A percentile compares a stretch with the other conserved stretches of the same genome.
Evolutionary conservation across 2,113 vertebrate genomes (phyloP).

Genomic region (Nerophis lumbriciformis): DNA sequence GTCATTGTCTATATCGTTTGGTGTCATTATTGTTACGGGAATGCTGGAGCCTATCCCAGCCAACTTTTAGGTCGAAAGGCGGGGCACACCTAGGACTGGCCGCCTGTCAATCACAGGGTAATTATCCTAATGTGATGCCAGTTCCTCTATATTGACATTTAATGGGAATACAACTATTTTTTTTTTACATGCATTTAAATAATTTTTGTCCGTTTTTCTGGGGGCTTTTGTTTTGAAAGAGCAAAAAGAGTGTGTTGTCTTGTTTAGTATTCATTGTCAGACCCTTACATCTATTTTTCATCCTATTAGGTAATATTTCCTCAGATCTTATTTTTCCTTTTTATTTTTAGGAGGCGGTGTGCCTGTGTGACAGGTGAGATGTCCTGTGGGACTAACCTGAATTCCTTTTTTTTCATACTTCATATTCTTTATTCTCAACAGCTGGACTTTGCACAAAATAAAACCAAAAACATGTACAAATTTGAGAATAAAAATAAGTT

Average conservation of each 20-base stretch:
- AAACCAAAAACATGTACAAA: not conserved
- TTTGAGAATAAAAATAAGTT: not conserved
- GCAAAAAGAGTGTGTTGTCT: constrained; percentile 24
- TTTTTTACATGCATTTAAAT: constrained; percentile 5
- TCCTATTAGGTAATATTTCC: constrained; percentile 61
- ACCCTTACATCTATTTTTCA: constrained; percentile 61
- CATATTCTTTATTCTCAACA: constrained; percentile 23
- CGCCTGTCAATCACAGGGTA: too few species aligned
- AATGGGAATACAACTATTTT: too few species aligned
- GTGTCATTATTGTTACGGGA: too few species aligned
- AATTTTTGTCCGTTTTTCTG: constrained; percentile 13
- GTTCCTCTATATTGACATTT: too few species aligned
- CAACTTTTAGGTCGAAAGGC: too few species aligned
- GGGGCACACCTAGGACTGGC: too few species aligned
- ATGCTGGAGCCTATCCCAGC: too few species aligned
- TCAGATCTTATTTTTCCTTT: constrained; percentile 46
- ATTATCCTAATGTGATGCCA: too few species aligned
- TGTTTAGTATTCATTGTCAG: constrained; percentile 53
- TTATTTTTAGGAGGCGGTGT: constrained; percentile 47
- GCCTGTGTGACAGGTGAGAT: constrained; percentile 63
- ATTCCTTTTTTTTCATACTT: constrained; percentile 35
- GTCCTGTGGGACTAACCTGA: constrained; percentile 62
- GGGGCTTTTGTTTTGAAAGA: too few species aligned
- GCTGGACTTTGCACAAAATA: constrained; percentile 42
- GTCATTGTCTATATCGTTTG: too few species aligned